Evolutionary conservation across 2,113 vertebrate species (phyloP).

Genomic region (Lamprotornis superbus): DNA sequence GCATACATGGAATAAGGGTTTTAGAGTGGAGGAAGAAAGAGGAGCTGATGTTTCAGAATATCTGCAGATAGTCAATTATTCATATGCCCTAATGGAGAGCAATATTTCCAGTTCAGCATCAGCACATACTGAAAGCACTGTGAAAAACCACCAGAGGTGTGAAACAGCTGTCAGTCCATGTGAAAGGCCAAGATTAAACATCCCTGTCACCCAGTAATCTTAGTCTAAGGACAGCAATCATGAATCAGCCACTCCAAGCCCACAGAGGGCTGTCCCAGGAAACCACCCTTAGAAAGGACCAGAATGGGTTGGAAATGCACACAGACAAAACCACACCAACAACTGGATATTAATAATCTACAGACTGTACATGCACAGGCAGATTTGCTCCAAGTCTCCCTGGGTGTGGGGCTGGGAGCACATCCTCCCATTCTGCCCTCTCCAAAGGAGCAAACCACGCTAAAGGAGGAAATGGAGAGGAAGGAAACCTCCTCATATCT

Average conservation of each 20-base stretch:
- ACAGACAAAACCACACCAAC: neutral
- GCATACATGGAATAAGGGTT: neutral
- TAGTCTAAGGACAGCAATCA: neutral
- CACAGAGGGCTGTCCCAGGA: neutral
- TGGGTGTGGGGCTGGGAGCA: neutral
- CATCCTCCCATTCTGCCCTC: neutral
- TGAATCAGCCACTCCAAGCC: neutral
- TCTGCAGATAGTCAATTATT: neutral
- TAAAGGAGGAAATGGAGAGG: accelerated
- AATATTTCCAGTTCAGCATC: neutral
- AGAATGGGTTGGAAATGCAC: neutral
- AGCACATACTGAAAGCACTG: neutral
- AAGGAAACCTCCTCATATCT: neutral
- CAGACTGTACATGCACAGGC: neutral
- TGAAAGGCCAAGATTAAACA: neutral
- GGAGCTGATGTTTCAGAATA: neutral
- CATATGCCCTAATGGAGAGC: neutral
- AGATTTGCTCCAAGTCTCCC: neutral
- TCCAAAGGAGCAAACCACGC: accelerated
- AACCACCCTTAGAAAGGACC: neutral
- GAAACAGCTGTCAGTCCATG: neutral
- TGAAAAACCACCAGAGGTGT: neutral
- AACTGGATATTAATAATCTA: neutral
- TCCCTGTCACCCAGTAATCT: neutral
- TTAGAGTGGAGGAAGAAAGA: neutral